Evolutionary conservation across 2,888 invertebrate genomes (phyloP).

Genomic region (Hydropsyche betteni): DNA sequence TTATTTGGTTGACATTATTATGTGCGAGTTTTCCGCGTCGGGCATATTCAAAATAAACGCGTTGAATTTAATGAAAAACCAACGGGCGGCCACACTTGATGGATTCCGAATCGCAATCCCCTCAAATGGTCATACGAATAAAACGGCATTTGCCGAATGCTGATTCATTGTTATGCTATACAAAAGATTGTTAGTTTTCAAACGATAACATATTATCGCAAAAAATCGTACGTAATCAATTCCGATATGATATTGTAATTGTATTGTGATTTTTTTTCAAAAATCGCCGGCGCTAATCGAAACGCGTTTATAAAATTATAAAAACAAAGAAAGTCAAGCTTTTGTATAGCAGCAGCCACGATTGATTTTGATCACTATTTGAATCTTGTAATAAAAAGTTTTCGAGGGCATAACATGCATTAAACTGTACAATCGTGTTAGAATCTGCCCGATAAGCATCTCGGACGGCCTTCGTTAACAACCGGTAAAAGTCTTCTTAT

Average conservation of each 20-base stretch:
- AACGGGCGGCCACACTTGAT: background rate
- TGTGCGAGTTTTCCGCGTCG: background rate
- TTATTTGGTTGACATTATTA: slow-evolving; percentile 13
- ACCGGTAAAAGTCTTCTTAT: slow-evolving; percentile 19
- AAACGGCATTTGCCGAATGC: background rate
- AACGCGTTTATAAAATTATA: too few species aligned
- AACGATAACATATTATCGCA: too few species aligned
- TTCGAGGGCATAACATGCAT: background rate
- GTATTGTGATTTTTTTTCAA: too few species aligned
- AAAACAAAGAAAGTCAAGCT: too few species aligned
- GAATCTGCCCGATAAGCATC: slow-evolving; percentile 15
- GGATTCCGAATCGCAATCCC: background rate
- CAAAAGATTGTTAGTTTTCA: too few species aligned
- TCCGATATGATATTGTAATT: too few species aligned
- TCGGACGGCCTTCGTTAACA: slow-evolving; percentile 1
- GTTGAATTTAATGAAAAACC: background rate
- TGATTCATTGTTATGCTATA: background rate
- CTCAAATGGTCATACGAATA: slow-evolving; percentile 18
- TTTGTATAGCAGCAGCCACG: too few species aligned
- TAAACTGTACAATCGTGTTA: background rate
- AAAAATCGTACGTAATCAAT: too few species aligned
- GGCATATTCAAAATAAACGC: background rate
- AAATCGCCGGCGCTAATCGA: too few species aligned
- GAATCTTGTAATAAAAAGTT: too few species aligned
- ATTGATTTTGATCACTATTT: too few species aligned